Percentiles rank a stretch among this genome's conserved stretches.
These are phyloP conservation scores for Beroe forskalii DNA, from an alignment of 37 sponge, comb jelly and placozoan genomes.

Conservation along the genomic window DNA sequence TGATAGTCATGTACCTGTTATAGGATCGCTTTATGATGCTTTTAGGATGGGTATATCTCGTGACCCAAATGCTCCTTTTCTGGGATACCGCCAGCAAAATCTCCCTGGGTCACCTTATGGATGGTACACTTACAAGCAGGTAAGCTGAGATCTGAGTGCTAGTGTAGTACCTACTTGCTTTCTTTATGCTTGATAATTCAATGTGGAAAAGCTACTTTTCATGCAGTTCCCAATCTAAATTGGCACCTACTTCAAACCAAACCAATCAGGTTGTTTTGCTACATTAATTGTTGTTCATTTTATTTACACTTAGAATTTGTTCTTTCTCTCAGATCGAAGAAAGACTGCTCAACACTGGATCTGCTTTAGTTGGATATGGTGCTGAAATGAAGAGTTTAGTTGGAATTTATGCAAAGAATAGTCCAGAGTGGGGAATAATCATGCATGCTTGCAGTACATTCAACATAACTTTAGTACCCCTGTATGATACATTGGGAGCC, in stretches of 20 bases:
- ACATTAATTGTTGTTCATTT: too few relatives aligned
- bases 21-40: constrained; percentile 9
- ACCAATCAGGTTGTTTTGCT: too few relatives aligned
- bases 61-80: constrained; percentile 25
- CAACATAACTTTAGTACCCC: constrained; percentile 32
- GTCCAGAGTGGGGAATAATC: constrained; percentile 36
- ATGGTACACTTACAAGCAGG: constrained; percentile 34
- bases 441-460: constrained; percentile 55
- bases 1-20: constrained; percentile 13
- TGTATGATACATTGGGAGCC: constrained; percentile 47
- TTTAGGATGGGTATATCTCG: background rate
- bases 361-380: constrained; percentile 6
- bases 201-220: too few relatives aligned
- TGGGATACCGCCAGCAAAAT: background rate
- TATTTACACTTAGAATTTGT: too few relatives aligned
- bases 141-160: too few relatives aligned
- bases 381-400: background rate
- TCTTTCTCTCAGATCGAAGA: constrained; percentile 26
- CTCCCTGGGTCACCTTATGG: constrained; percentile 32
- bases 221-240: too few relatives aligned
- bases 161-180: too few relatives aligned
- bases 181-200: too few relatives aligned
- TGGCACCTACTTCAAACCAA: too few relatives aligned
- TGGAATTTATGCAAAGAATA: constrained; percentile 52
- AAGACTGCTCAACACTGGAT: background rate